A percentile compares a stretch with the other conserved stretches of the same genome.
These are phyloP conservation scores for Podabrus alpinus DNA, from an alignment of 2,888 invertebrate genomes.

Conservation along the genomic window DNA sequence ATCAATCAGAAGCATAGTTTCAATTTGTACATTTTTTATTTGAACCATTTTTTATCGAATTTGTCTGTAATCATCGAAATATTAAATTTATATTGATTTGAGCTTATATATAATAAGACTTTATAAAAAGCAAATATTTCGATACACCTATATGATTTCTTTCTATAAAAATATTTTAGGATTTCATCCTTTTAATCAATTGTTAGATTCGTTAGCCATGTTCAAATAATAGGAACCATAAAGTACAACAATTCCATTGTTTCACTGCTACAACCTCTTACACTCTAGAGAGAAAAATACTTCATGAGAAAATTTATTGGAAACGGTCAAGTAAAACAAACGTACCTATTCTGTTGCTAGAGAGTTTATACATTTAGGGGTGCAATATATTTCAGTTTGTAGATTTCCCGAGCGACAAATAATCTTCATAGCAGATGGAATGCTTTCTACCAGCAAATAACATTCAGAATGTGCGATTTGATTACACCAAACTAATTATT, in stretches of 20 bases:
- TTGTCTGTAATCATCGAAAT: not conserved
- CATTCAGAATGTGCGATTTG: not conserved
- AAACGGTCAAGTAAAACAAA: constrained; percentile 22
- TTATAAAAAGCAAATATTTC: not conserved
- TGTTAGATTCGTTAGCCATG: not conserved
- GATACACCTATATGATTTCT: not conserved
- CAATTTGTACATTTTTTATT: not conserved
- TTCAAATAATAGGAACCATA: not conserved
- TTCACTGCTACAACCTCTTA: not conserved
- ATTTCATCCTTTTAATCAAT: not conserved
- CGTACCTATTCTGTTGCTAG: constrained; percentile 3
- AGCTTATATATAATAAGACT: not conserved
- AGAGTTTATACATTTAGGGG: constrained; percentile 8
- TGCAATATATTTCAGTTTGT: constrained; percentile 24
- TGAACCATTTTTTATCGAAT: not conserved
- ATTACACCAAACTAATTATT: not conserved
- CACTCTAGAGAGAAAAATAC: constrained; percentile 12
- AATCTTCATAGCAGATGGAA: constrained; percentile 8
- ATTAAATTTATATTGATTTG: not conserved
- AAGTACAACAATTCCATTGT: not conserved
- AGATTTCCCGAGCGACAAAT: constrained; percentile 26
- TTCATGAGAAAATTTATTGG: constrained; percentile 18
- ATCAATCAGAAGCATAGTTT: not conserved
- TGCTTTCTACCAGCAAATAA: not conserved
- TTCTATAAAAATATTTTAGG: not conserved